Percentiles rank a stretch among this genome's conserved stretches.
phyloP scores from a whole-genome alignment of 1,140 invertebrate genomes.

The Calephelis nemesis region DNA sequence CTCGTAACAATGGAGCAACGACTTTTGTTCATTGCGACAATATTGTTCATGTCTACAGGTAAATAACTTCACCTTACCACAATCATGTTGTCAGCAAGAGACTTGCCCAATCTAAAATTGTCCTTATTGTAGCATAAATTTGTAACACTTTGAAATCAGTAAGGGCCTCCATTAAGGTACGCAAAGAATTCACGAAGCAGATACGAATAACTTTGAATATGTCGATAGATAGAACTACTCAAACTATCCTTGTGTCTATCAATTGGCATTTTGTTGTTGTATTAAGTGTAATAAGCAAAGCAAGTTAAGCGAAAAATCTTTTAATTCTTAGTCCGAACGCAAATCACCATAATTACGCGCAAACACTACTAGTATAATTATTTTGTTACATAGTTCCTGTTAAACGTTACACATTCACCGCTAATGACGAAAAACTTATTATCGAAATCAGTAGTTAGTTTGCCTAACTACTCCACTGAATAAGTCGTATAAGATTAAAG shows the following conservation, averaged over 20 bases:
- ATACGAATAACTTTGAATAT: too few species aligned
- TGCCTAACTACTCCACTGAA: slow-evolving; percentile 65
- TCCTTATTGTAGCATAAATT: not conserved
- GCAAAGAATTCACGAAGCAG: too few species aligned
- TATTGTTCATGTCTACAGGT: slow-evolving; percentile 49
- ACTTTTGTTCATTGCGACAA: slow-evolving; percentile 43
- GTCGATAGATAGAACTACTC: too few species aligned
- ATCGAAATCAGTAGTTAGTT: slow-evolving; percentile 40
- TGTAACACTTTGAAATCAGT: not conserved
- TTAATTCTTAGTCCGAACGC: too few species aligned
- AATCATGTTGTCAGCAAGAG: not conserved
- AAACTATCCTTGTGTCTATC: too few species aligned
- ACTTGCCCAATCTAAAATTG: not conserved
- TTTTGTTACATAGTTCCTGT: too few species aligned
- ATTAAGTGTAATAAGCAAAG: too few species aligned
- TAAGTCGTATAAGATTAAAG: slow-evolving; percentile 63
- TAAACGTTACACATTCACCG: too few species aligned
- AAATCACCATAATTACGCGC: too few species aligned
- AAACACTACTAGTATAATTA: too few species aligned
- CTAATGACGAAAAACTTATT: not conserved
- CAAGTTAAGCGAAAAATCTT: too few species aligned
- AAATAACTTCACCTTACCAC: slow-evolving; percentile 26
- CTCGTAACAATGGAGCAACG: slow-evolving; percentile 47
- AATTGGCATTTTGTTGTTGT: too few species aligned
- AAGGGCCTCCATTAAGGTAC: not conserved